Base-by-base conservation (phyloP, 2,888 invertebrate species). In the Drosophila emarginata region DNA sequence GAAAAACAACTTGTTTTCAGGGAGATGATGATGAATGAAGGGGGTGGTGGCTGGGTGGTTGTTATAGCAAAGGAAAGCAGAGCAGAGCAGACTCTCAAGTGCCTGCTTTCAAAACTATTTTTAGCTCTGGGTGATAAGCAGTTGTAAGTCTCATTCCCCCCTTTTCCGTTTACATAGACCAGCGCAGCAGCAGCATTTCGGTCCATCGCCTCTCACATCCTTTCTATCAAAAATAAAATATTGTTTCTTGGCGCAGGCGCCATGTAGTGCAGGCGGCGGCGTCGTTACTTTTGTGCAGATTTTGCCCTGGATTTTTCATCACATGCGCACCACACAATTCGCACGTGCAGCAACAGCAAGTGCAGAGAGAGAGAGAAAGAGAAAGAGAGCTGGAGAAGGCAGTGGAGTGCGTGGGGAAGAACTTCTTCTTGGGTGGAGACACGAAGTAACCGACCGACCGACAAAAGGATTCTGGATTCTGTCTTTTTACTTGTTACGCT, bases 221-320 rank as follows among this genome's bases (percentile, higher is more conserved):
- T 45, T 12, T 23, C 28, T 4, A 11, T 5, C 12, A 32, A 21
- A 40, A 40, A 54, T 26, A 37, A 63, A 7, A 51, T n/a, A 23
- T 15, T n/a, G 7, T 39, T 66, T 36, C n/a, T 63, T 9, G 40
- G 56, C 70, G 76, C 79, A 66, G 84, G 87, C 71, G 79, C 61
- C 32, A 61, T 58, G 4, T 1, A 26, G 6, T 5, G 26, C 26
- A 26, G 26, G 26, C 15, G 39, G 36, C 53, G 67, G 52, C 36
- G 57, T 5, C 11, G 15, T 53, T 37, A 14, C 21, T 21, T n/a
- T 32, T 85, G 61, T 78, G 79, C 76, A 79, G 84, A 80, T 66
- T 77, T 72, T 82, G 81, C 73, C 82, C 82, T 88, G 88, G 88
- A 86, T 88, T 77, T 82, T 88, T 63, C 65, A 71, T 73, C 67